These are phyloP conservation scores for Erethizon dorsatum DNA, from an alignment of 2,797 vertebrate species.

Conservation along the genomic window DNA sequence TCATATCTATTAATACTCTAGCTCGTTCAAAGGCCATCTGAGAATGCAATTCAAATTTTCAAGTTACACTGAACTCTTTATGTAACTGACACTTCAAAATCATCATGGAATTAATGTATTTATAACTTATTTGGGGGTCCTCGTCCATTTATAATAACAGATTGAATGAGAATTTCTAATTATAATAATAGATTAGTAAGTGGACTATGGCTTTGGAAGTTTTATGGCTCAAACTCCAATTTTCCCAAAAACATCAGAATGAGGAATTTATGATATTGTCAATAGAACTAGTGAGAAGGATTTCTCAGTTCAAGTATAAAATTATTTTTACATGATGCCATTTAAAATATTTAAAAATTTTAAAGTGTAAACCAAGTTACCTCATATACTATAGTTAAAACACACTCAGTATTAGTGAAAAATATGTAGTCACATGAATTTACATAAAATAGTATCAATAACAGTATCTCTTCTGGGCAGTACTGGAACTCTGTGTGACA, in stretches of 20 bases:
- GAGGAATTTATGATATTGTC: not conserved
- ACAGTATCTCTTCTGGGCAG: not conserved
- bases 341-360: not conserved
- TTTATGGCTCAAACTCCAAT: not conserved
- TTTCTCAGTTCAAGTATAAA: constrained; percentile 18
- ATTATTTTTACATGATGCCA: not conserved
- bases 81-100: constrained; percentile 1
- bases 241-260: not conserved
- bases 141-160: not conserved
- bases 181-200: not conserved
- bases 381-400: not conserved
- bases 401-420: not conserved
- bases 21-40: not conserved
- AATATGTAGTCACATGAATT: not conserved
- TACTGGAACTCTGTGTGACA: not conserved
- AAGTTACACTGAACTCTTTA: not conserved
- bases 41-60: constrained; percentile 46
- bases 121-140: not conserved
- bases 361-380: not conserved
- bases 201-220: not conserved
- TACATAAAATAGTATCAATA: not conserved
- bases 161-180: not conserved
- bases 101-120: not conserved
- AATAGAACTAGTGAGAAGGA: not conserved
- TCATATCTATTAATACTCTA: not conserved